A percentile compares a stretch with the other conserved stretches of the same genome.
phyloP scores from a whole-genome alignment of 2,797 vertebrate species.

The Holocentrus rufus region DNA sequence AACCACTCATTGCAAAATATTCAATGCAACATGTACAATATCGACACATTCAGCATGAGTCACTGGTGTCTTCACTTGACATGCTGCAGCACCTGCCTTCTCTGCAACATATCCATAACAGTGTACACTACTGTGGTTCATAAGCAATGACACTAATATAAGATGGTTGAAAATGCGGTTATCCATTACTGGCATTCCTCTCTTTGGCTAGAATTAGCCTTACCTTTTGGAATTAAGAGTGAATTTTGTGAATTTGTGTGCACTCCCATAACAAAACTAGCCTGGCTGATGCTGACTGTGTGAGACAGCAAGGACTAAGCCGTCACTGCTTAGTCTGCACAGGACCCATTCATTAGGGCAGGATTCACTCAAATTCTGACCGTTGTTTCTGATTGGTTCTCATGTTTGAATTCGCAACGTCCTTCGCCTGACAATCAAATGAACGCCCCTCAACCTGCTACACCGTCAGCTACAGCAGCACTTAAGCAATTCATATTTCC shows the following conservation, averaged over 20 bases:
- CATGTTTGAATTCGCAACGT: no score
- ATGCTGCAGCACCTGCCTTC: neutral
- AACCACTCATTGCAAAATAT: neutral
- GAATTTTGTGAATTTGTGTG: neutral
- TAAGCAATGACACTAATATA: neutral
- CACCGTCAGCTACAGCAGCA: no score
- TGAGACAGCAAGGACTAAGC: no score
- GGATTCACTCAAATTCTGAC: no score
- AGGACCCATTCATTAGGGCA: no score
- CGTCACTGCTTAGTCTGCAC: no score
- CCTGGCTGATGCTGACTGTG: neutral
- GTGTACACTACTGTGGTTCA: neutral
- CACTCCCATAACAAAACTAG: neutral
- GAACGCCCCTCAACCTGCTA: no score
- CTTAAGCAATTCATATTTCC: no score
- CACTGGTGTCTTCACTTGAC: neutral
- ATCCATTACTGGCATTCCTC: slow-evolving; percentile 3
- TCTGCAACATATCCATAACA: slow-evolving; percentile 1
- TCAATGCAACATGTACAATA: neutral
- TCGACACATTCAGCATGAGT: neutral
- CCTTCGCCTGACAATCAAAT: no score
- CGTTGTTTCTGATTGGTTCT: no score
- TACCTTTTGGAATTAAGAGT: neutral
- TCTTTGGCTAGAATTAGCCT: neutral
- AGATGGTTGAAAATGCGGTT: slow-evolving; percentile 10